Percentiles rank a stretch among this genome's conserved stretches.
These are phyloP conservation scores for Scolopax rusticola DNA, from an alignment of 2,797 vertebrate genomes.

Conservation along the genomic window DNA sequence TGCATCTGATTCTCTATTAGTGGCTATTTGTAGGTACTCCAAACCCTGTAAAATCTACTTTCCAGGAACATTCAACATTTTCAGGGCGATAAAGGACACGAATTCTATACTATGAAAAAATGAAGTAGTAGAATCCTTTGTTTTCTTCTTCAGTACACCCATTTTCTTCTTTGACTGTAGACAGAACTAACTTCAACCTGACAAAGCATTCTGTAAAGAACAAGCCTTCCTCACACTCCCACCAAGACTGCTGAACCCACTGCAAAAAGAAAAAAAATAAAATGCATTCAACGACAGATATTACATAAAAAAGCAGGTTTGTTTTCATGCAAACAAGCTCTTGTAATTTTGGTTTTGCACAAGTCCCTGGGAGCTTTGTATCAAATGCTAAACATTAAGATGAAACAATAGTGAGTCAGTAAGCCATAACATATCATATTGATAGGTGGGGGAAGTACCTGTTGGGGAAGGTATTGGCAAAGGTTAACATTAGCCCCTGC, in stretches of 20 bases:
- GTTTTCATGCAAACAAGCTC: background rate
- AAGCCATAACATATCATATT: background rate
- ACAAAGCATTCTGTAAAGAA: background rate
- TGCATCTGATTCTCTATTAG: background rate
- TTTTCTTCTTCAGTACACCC: background rate
- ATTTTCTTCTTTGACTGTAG: background rate
- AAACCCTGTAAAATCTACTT: background rate
- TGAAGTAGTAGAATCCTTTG: background rate
- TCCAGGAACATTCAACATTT: background rate
- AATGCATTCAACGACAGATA: background rate
- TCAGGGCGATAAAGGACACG: background rate
- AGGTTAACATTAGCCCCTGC: background rate
- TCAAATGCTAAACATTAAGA: background rate
- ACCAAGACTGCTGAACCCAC: background rate
- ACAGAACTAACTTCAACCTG: background rate
- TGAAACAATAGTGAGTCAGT: background rate
- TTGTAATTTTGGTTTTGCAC: background rate
- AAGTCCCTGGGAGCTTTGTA: background rate
- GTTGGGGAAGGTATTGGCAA: background rate
- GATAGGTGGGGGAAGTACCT: background rate
- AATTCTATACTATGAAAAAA: background rate
- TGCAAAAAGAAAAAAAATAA: background rate
- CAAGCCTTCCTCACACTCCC: background rate
- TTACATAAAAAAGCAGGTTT: background rate
- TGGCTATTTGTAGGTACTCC: background rate